Evolutionary conservation across 2,888 invertebrate species (phyloP), one percentile per base, ranked within the genome.

Genomic region (Diadromus collaris): DNA sequence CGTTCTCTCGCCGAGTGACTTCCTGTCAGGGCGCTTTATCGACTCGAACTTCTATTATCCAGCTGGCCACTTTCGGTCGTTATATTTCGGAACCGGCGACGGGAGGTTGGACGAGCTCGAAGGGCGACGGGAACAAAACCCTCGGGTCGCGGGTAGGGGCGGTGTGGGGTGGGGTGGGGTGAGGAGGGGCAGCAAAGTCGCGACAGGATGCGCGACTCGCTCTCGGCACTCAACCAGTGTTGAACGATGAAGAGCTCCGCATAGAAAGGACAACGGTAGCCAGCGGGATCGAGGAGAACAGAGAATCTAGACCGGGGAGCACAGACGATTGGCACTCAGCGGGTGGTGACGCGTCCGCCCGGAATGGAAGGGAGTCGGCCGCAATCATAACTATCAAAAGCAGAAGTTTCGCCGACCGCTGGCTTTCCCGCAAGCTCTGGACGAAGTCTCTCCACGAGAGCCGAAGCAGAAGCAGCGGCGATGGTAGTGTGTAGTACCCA

Each of bases 311-410:
- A 38, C 67, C 41, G 58, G 63, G 64, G 73, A 58, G 65, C 64
- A 74, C 81, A 82, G 82, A 81, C 80, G 82, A 83, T 80, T 80
- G 84, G 82, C 83, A 81, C 84, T 83, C 85, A 81, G 83, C 83
- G 85, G 86, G 84, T 81, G 83, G 83, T 79, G 80, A 81, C 80
- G 81, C 81, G 80, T 84, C 80, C 82, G 77, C 79, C 78, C 76
- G 81, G 82, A 84, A 81, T 78, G 73, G 79, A 29, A 82, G 81
- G 81, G 81, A 80, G 82, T 84, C 68, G 44, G 44, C 76, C 81
- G 85, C 85, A 87, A 87, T 88, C 87, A 88, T 87, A 88, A 88
- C 88, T 86, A 86, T 87, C 87, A 87, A 83, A 83, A 86, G 83
- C 86, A 86, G 84, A 86, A 86, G 83, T 86, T 85, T 78, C 83